Evolutionary conservation across 2,888 invertebrate species (phyloP).

Genomic region (Lottia scabra): DNA sequence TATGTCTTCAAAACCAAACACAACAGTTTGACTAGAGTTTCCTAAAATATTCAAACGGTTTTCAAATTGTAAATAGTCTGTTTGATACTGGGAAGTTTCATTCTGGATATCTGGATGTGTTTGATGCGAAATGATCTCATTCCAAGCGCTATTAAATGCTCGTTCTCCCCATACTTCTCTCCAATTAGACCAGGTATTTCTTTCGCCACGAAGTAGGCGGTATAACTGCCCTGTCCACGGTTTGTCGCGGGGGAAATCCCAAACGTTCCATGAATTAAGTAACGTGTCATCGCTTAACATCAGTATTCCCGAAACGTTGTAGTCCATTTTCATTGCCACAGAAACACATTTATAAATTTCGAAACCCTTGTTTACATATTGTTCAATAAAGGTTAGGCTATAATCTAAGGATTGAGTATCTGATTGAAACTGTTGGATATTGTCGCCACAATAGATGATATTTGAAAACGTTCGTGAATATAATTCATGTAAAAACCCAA

Average conservation of each 20-base stretch:
- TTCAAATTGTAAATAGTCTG: not conserved
- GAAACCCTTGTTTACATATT: not conserved
- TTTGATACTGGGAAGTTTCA: not conserved
- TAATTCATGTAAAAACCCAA: not conserved
- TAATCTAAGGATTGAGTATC: not conserved
- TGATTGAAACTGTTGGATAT: not conserved
- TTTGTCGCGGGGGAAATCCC: not conserved
- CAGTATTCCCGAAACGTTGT: not conserved
- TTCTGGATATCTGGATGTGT: not conserved
- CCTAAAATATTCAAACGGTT: not conserved
- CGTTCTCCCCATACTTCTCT: not conserved
- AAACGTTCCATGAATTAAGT: not conserved
- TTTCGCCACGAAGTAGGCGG: not conserved
- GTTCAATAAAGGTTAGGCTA: not conserved
- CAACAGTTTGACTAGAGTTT: not conserved
- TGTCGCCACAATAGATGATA: not conserved
- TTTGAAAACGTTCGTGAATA: not conserved
- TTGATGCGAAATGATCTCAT: not conserved
- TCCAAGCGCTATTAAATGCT: not conserved
- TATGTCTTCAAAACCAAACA: not conserved
- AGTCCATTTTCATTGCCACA: not conserved
- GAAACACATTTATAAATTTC: not conserved
- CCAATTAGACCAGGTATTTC: not conserved
- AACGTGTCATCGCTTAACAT: constrained; percentile 1
- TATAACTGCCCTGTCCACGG: not conserved